Base-by-base conservation (phyloP, 2,888 invertebrate genomes). In the Nymphalis urticae region DNA sequence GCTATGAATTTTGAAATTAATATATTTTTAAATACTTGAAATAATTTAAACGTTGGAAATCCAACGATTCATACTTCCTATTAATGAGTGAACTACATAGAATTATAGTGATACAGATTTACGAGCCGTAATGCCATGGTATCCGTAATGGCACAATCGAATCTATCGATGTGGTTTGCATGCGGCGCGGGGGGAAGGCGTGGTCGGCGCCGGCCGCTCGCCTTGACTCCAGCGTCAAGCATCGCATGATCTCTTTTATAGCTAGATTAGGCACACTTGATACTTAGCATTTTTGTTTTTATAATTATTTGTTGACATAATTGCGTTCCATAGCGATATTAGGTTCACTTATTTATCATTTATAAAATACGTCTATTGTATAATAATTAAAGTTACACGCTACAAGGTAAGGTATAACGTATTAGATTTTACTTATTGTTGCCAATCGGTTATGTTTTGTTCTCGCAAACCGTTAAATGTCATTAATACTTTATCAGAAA, bases 151-250 rank as follows among this genome's bases (percentile, higher is more conserved):
- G 81, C 84, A 85, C 84, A 86, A 85, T 87, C 85, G 85, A 76
- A 75, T 77, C 74, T 76, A 76, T 76, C 75, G 77, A 76, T 78
- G 77, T 70, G 80, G 80, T 78, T 78, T 78, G 82, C 77, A 79
- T 56, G 82, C 78, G 72, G 76, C 76, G 78, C 78, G 79, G 82
- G 80, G 76, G 79, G 81, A 87, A 85, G 91, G 92, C 92, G 92
- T 92, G 92, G 92, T 88, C 88, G 91, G 88, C 86, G 90, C 88
- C 88, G 91, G 92, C 90, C 90, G 92, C 90, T 92, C 90, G 90
- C 92, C 92, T 92, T 92, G 92, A 92, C 92, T 92, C 86, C 84
- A 86, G 85, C 90, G 87, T 89, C 91, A 89, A 91, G 85, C 92
- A 91, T 92, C 91, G 91, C 89, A 91, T 92, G 90, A 91, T 92